Base-by-base conservation (phyloP, 2,113 vertebrate genomes). In the Myodes glareolus region DNA sequence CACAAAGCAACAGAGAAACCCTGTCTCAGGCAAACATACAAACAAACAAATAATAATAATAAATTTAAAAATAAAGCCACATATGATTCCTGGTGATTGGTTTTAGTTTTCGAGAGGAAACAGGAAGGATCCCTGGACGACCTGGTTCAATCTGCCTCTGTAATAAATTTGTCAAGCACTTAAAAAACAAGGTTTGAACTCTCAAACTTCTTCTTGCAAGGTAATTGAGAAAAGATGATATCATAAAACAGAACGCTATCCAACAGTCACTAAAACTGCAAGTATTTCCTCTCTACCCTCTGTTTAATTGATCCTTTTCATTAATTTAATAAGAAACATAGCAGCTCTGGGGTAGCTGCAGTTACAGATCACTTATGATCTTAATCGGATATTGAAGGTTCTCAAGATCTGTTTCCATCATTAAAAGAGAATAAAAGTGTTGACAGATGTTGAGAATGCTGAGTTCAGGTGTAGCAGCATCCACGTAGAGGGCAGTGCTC, bases 271-370 rank as follows among this genome's bases (percentile, higher is more conserved):
- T 84, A 42, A 63, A 63, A 42, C 0, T 84, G 27, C 55, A 84
- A 17, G 55, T 0, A 29, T 84, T 25, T 31, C 12, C 12, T 39
- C 23, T 29, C 25, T 61, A 55, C 16, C 55, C 27, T 82, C 80
- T 84, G 1, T 42, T 63, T 31, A 84, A 84, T 61, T 82, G 11
- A 82, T 10, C 6, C 12, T 4, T 4, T 17, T 29, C 55, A 84
- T 61, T 84, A 84, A 84, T 61, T 39, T 61, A 84, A 63, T 42
- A 63, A 27, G 10, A 82, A 82, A 11, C 13, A 5, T 4, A 82
- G 39, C 1, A 2, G 3, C 2, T 82, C 21, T 39, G 2, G 3
- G 1, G 3, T 16, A 82, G 6, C 36, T 61, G 12, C 25, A 4
- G 21, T 29, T 61, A 23, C 36, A 61, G 36, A 39, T 39, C 7